Conservation (phyloP, 2,797 vertebrate genomes). For the Ctenosaura bakeri region DNA sequence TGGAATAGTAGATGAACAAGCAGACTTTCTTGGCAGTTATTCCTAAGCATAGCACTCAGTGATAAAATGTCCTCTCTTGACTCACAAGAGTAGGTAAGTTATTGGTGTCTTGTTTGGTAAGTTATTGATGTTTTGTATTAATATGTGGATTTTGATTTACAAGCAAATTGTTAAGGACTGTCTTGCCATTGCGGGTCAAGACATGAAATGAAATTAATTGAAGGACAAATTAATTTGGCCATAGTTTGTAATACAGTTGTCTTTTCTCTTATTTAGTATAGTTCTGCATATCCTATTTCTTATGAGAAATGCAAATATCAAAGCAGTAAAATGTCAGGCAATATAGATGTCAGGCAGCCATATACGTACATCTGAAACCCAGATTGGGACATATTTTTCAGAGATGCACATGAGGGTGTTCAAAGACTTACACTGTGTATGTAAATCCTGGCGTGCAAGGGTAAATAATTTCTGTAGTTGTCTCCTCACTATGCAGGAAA, state of each 20-base stretch:
- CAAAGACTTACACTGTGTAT: neutral
- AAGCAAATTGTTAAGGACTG: neutral
- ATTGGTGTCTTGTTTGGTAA: conserved; percentile 2
- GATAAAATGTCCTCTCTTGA: conserved; percentile 48
- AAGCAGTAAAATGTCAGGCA: neutral
- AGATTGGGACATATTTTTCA: neutral
- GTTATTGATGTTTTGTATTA: conserved; percentile 48
- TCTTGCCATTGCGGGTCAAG: neutral
- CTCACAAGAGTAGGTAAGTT: conserved; percentile 34
- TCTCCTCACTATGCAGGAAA: no score
- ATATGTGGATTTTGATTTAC: conserved; percentile 48
- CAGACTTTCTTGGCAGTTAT: conserved; percentile 61
- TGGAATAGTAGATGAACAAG: conserved; percentile 60
- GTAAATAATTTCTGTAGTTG: no score
- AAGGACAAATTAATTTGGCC: neutral
- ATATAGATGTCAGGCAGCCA: neutral
- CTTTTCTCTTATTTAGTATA: no score
- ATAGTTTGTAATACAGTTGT: neutral
- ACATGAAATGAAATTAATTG: neutral
- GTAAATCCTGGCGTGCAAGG: no score
- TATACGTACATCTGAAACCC: neutral
- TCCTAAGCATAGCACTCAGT: conserved; percentile 41
- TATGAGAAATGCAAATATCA: neutral
- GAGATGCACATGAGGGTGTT: neutral
- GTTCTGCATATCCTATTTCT: neutral